Evolutionary conservation across 2,113 vertebrate species (phyloP).

Genomic region (Rana temporaria): DNA sequence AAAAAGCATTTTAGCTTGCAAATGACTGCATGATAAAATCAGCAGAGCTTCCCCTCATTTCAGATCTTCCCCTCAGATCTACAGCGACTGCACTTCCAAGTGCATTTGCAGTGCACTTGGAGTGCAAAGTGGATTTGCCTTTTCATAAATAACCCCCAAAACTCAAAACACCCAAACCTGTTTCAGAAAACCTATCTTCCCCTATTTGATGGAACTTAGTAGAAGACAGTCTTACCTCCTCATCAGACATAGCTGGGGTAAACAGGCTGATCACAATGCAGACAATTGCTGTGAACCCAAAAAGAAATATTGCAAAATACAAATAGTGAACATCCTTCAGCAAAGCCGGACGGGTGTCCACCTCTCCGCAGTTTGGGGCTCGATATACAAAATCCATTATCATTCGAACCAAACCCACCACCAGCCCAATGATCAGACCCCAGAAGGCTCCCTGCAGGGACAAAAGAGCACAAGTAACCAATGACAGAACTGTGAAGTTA

Average conservation of each 20-base stretch:
- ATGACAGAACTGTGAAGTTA: not conserved
- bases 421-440: slow-evolving; percentile 88
- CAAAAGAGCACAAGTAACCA: not conserved
- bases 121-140: too few relatives aligned
- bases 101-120: too few relatives aligned
- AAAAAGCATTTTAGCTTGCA: too few relatives aligned
- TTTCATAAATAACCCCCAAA: too few relatives aligned
- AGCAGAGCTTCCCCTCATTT: too few relatives aligned
- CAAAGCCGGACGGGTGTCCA: slow-evolving; percentile 80
- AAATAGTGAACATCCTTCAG: slow-evolving; percentile 90
- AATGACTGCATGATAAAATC: too few relatives aligned
- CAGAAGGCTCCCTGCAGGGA: slow-evolving; percentile 91
- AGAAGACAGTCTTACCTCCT: slow-evolving; percentile 75
- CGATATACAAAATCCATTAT: slow-evolving; percentile 83
- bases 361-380: slow-evolving; percentile 82
- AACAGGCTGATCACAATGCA: slow-evolving; percentile 79
- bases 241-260: slow-evolving; percentile 79
- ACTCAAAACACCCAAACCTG: too few relatives aligned
- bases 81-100: too few relatives aligned
- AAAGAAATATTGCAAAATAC: slow-evolving; percentile 91
- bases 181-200: too few relatives aligned
- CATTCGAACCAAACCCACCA: slow-evolving; percentile 81
- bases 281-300: slow-evolving; percentile 73
- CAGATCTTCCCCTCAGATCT: too few relatives aligned
- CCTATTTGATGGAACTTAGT: too few relatives aligned